A percentile compares a stretch with the other conserved stretches of the same genome.
phyloP scores from a whole-genome alignment of 2,797 vertebrate species.

The Diglossa cyanea region DNA sequence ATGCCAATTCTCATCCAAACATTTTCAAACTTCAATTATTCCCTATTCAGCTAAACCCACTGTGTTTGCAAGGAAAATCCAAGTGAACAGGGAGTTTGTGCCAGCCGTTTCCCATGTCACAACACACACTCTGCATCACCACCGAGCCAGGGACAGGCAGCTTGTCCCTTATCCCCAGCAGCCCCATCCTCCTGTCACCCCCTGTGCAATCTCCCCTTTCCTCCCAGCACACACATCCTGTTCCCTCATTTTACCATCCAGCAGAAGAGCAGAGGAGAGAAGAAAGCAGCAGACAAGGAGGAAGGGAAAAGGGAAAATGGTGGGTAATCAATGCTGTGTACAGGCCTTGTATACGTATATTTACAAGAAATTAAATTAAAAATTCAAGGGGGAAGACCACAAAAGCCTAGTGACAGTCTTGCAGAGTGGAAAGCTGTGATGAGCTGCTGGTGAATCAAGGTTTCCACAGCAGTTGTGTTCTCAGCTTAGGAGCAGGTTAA shows the following conservation, averaged over 20 bases:
- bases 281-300: not conserved
- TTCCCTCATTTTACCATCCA: not conserved
- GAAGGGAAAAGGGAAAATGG: not conserved
- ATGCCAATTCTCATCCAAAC: not conserved
- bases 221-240: not conserved
- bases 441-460: not conserved
- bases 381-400: not conserved
- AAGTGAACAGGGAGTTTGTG: not conserved
- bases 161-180: not conserved
- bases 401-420: not conserved
- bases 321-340: not conserved
- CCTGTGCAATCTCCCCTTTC: not conserved
- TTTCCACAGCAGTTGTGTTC: not conserved
- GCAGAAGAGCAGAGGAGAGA: not conserved
- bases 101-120: not conserved
- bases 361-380: not conserved
- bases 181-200: too few species aligned
- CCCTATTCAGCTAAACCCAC: not conserved
- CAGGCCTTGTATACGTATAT: not conserved
- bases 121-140: not conserved
- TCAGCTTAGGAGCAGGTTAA: not conserved
- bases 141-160: rapidly evolving
- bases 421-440: not conserved
- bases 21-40: not conserved
- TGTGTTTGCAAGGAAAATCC: constrained; percentile 13